A percentile compares a stretch with the other conserved stretches of the same genome.
Conservation (phyloP, 2,797 vertebrate species). For the Moxostoma hubbsi region DNA sequence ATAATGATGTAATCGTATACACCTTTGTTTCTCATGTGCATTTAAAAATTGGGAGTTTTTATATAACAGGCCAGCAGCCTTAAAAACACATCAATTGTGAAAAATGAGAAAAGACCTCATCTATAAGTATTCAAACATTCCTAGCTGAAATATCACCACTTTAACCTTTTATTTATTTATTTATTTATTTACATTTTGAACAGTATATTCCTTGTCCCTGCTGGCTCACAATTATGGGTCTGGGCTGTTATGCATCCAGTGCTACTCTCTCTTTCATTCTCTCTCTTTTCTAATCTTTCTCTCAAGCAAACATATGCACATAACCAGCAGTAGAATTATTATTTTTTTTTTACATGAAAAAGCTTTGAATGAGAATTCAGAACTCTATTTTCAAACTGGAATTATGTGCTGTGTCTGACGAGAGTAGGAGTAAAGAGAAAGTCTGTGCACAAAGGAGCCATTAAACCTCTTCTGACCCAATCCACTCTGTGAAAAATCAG, state of each 20-base stretch:
- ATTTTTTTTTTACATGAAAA: slow-evolving; percentile 41
- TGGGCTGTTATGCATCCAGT: slow-evolving; percentile 37
- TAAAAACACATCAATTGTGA: neutral
- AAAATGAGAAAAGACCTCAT: no score
- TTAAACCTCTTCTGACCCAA: slow-evolving; percentile 53
- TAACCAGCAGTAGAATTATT: slow-evolving; percentile 6
- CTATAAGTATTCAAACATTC: no score
- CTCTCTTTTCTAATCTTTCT: neutral
- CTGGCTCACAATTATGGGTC: slow-evolving; percentile 1
- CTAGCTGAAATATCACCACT: no score
- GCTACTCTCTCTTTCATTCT: slow-evolving; percentile 12
- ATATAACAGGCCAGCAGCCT: neutral
- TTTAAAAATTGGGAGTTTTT: neutral
- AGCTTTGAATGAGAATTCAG: slow-evolving; percentile 31
- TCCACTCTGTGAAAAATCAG: slow-evolving; percentile 46
- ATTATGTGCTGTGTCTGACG: slow-evolving; percentile 36
- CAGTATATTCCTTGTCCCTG: neutral
- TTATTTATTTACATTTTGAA: neutral
- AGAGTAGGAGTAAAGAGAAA: slow-evolving; percentile 47
- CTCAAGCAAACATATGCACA: neutral
- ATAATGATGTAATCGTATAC: neutral
- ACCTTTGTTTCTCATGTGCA: neutral
- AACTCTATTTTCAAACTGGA: slow-evolving; percentile 46
- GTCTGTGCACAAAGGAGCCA: slow-evolving; percentile 48
- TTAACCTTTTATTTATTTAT: no score